These are phyloP conservation scores for Melanaphis sacchari DNA, from an alignment of 1,140 invertebrate genomes.

Conservation along the genomic window DNA sequence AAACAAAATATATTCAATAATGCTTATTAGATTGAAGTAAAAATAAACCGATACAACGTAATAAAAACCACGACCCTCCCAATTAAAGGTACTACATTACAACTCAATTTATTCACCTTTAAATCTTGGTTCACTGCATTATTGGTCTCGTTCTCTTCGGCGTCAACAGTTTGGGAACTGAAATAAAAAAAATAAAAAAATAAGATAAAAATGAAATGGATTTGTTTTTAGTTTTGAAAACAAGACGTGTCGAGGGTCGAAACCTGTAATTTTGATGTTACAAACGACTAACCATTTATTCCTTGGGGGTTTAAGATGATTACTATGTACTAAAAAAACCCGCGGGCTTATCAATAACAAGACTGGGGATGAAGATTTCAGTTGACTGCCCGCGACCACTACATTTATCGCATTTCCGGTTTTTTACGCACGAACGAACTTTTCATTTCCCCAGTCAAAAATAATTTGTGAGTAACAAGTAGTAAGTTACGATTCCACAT, in stretches of 20 bases:
- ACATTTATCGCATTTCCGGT: constrained; percentile 33
- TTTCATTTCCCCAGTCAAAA: constrained; percentile 24
- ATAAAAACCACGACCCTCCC: background rate
- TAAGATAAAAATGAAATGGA: constrained; percentile 32
- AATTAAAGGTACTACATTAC: background rate
- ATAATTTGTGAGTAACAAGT: background rate
- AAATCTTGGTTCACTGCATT: background rate
- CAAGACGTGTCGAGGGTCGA: background rate
- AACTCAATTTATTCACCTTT: constrained; percentile 32
- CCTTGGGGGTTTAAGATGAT: background rate
- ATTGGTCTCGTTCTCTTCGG: background rate
- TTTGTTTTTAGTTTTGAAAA: constrained; percentile 34
- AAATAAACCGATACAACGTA: background rate
- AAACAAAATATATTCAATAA: background rate
- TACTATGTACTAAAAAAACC: background rate
- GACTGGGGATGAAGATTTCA: constrained; percentile 34
- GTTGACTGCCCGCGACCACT: constrained; percentile 24
- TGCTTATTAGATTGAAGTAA: background rate
- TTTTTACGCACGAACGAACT: constrained; percentile 21
- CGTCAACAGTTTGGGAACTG: background rate
- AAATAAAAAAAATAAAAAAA: constrained; percentile 37
- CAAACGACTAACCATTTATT: constrained; percentile 37
- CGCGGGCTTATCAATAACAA: constrained; percentile 2
- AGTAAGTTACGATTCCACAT: background rate
- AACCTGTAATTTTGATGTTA: constrained; percentile 50